Evolutionary conservation across 2,888 invertebrate genomes (phyloP), one percentile per base, ranked within the genome.

Genomic region (Halocaridina rubra): DNA sequence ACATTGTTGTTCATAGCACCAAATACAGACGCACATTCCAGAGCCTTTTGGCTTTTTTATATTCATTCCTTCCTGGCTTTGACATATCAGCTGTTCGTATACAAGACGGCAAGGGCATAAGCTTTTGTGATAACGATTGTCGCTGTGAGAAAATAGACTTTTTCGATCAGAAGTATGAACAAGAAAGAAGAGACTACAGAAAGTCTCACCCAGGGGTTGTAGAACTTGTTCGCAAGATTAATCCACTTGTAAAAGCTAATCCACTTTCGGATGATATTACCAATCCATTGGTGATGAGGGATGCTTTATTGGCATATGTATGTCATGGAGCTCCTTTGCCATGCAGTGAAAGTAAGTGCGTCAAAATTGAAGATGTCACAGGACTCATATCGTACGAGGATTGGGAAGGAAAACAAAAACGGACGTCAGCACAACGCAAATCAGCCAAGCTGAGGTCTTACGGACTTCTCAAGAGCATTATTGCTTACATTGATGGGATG

Each of bases 21-120:
- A 93, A 95, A 61, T 97, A 96, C 90, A 91, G 97, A 0, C 93
- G 98, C 89, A 98, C 98, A 22, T 96, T 96, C 90, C 98, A 98
- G 91, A 97, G 97, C 89, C 95, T 96, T 0, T 92, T 96, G 89
- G 96, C 96, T 0, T 93, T 96, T 89, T 90, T 96, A 2, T 95
- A 94, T 90, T 93, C 94, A 0, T 93, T 96, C 87, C 91, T 96
- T 53, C 94, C 94, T 2, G 91, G 92, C 1, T 94, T 95, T 81
- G 92, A 94, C 75, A 92, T 94, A 1, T 89, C 93, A 8, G 94
- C 94, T 81, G 91, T 96, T 4, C 92, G 92, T 30, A 93, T 97
- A 16, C 92, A 93, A 10, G 96, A 96, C 91, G 94, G 95, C 77
- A 95, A 95, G 89, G 95, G 95, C 90, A 94, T 96, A 90, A 93